Percentiles rank a stretch among this genome's conserved stretches.
phyloP scores from a whole-genome alignment of 2,113 vertebrate species.

The Galeopterus variegatus region DNA sequence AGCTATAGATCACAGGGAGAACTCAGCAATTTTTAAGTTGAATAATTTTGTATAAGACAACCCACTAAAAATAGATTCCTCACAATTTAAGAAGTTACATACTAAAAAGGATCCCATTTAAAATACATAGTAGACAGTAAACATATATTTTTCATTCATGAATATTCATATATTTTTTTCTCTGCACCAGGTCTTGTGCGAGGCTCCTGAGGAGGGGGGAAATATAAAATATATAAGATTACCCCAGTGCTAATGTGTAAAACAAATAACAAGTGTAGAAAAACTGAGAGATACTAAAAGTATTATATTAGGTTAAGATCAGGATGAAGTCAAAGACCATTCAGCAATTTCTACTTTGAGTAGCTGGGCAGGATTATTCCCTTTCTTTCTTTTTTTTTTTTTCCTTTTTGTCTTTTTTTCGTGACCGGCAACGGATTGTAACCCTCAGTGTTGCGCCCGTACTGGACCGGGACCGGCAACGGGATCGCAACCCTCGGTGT shows the following conservation, averaged over 20 bases:
- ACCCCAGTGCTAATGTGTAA: not conserved
- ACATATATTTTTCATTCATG: conserved; percentile 41
- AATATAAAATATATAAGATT: not conserved
- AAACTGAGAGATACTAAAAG: not conserved
- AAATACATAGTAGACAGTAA: not conserved
- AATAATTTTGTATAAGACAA: not conserved
- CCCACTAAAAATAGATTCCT: not conserved
- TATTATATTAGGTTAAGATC: not conserved
- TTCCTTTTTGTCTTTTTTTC: no score
- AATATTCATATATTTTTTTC: conserved; percentile 35
- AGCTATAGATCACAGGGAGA: not conserved
- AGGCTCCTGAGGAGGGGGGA: not conserved
- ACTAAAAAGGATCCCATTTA: not conserved
- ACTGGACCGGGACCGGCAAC: no score
- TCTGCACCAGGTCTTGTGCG: not conserved
- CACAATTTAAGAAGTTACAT: not conserved
- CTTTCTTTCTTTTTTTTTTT: no score
- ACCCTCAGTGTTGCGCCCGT: no score
- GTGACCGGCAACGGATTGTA: no score
- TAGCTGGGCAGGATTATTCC: no score
- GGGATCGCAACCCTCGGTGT: no score
- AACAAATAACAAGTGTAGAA: not conserved
- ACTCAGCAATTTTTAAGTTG: not conserved
- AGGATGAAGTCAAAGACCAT: not conserved
- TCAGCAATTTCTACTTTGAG: not conserved